These are phyloP conservation scores for Lymantria dispar DNA, from an alignment of 2,888 invertebrate genomes.

Conservation along the genomic window DNA sequence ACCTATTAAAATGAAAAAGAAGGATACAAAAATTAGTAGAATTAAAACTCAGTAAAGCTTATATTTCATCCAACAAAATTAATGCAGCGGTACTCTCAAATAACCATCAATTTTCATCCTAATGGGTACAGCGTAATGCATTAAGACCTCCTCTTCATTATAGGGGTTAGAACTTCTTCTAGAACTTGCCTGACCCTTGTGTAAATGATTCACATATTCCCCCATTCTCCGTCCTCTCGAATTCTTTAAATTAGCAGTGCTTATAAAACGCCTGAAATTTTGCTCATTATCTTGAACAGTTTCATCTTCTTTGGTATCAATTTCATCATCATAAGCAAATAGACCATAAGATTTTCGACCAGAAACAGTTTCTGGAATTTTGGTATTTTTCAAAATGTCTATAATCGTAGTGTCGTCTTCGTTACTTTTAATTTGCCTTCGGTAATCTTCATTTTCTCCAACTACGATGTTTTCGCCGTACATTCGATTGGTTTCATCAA, in stretches of 20 bases:
- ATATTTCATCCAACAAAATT: neutral
- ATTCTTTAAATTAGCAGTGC: neutral
- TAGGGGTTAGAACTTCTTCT: constrained; percentile 11
- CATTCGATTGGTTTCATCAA: constrained; percentile 36
- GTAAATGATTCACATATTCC: constrained; percentile 17
- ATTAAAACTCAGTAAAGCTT: too few relatives aligned
- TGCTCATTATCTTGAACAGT: constrained; percentile 32
- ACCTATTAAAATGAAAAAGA: too few relatives aligned
- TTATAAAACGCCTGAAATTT: constrained; percentile 35
- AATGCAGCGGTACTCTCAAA: constrained; percentile 38
- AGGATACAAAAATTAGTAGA: too few relatives aligned
- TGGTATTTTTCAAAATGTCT: neutral
- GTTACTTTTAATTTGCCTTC: constrained; percentile 14
- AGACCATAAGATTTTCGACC: constrained; percentile 7
- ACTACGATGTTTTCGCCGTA: constrained; percentile 1
- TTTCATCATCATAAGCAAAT: constrained; percentile 42
- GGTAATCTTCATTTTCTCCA: constrained; percentile 16
- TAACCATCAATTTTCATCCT: constrained; percentile 51
- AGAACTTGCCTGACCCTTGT: neutral
- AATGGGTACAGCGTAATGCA: constrained; percentile 55
- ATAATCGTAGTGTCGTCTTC: neutral
- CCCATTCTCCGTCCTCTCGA: constrained; percentile 14
- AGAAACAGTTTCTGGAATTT: neutral
- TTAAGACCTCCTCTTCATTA: constrained; percentile 37
- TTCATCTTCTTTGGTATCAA: constrained; percentile 27